Evolutionary conservation across 30 jellyfish, hydroid and myxozoan species (phyloP).

Genomic region (Nemopilema nomurai): DNA sequence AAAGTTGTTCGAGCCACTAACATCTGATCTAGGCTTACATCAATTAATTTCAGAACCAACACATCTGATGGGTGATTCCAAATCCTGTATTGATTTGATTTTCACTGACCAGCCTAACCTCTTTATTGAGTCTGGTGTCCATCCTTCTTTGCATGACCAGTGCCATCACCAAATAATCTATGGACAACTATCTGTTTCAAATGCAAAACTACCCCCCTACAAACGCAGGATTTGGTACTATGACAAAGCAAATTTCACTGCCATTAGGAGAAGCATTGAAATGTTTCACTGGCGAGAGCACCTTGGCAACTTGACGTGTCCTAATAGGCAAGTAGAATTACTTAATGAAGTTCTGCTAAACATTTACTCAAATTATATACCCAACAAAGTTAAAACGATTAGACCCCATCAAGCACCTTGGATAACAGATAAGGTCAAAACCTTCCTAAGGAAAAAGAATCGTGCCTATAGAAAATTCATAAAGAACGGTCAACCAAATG

Average conservation of each 20-base stretch:
- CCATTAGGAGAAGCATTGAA: slow-evolving; percentile 49
- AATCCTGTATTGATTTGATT: slow-evolving; percentile 53
- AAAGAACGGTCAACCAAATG: slow-evolving; percentile 60
- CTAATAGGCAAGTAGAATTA: slow-evolving; percentile 58
- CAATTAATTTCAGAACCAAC: slow-evolving; percentile 59
- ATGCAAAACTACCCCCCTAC: slow-evolving; percentile 48
- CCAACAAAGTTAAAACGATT: slow-evolving; percentile 44
- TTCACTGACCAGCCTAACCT: slow-evolving; percentile 56
- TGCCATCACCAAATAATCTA: slow-evolving; percentile 56
- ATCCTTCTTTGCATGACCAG: slow-evolving; percentile 62
- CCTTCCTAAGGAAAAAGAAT: slow-evolving; percentile 49
- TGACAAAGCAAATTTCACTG: slow-evolving; percentile 39
- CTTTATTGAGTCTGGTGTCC: slow-evolving; percentile 50
- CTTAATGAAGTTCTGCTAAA: slow-evolving; percentile 49
- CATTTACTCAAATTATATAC: slow-evolving; percentile 17
- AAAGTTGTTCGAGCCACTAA: slow-evolving; percentile 43
- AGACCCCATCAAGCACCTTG: slow-evolving; percentile 53
- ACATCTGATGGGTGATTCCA: slow-evolving; percentile 50
- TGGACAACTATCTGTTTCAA: slow-evolving; percentile 34
- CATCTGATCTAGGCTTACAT: slow-evolving; percentile 50
- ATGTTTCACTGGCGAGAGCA: slow-evolving; percentile 55
- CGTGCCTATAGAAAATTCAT: slow-evolving; percentile 45
- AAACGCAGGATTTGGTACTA: slow-evolving; percentile 59
- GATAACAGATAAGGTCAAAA: slow-evolving; percentile 55
- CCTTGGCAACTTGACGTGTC: slow-evolving; percentile 39